These are phyloP conservation scores for Lagenorhynchus albirostris DNA, from an alignment of 2,113 vertebrate species.

Conservation along the genomic window DNA sequence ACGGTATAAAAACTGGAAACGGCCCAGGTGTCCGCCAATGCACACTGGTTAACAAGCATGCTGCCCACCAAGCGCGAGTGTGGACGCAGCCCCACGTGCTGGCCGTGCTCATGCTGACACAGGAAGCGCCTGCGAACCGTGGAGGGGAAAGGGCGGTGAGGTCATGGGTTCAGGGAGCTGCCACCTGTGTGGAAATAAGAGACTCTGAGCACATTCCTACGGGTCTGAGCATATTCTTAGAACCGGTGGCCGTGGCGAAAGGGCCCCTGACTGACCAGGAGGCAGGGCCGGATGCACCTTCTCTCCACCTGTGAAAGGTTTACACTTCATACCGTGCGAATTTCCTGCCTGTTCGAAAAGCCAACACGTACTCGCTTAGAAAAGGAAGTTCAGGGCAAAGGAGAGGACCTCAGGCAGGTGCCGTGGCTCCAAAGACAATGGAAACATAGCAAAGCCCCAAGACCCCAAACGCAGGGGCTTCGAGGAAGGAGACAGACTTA, in stretches of 20 bases:
- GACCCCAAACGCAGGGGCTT: neutral
- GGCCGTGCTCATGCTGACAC: no score
- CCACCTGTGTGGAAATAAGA: no score
- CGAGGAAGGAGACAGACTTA: conserved; percentile 82
- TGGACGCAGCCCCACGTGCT: no score
- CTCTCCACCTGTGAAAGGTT: neutral
- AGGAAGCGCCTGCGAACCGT: no score
- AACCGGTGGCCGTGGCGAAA: fast-evolving
- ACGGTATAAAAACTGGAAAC: no score
- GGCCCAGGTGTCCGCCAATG: no score
- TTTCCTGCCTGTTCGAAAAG: neutral
- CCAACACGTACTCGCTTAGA: neutral
- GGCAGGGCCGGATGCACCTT: neutral
- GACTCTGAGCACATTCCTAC: no score
- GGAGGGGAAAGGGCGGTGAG: no score
- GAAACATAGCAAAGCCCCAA: neutral
- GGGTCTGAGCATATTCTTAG: neutral
- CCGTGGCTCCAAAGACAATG: neutral
- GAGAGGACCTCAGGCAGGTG: neutral
- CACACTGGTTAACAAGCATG: fast-evolving
- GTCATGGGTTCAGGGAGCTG: no score
- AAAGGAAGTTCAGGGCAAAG: neutral
- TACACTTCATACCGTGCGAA: fast-evolving
- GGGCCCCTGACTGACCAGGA: neutral
- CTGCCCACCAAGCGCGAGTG: neutral